Evolutionary conservation across 2,113 vertebrate genomes (phyloP), one percentile per base, ranked within the genome.

Genomic region (Columba livia): DNA sequence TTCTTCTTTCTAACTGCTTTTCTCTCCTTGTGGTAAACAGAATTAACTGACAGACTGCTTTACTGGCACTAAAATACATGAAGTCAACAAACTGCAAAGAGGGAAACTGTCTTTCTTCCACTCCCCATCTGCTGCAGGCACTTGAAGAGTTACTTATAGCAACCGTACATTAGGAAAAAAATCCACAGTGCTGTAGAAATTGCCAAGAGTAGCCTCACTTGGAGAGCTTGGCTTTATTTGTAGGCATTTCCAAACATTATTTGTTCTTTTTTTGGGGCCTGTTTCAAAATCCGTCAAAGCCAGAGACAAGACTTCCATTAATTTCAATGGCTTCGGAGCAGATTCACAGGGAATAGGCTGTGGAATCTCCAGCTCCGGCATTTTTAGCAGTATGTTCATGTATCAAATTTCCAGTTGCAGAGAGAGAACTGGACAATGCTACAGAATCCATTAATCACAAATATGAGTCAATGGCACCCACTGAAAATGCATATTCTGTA

Each of bases 91-190:
- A 90, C 61, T 50, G 62, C 38, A 79, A 44, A 95, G 42, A 91
- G 80, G 36, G 47, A 92, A 87, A 73, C 42, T 72, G 40, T 73
- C 92, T 95, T 83, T 93, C 90, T 93, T 92, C 66, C 24, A 38
- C n/a, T 93, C 69, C 70, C 88, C 90, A 92, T 94, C 90, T 96
- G 85, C 62, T 89, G 31, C 48, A 94, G 72, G n/a, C 88, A 81
- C 73, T 72, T 93, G 88, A 95, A 78, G 90, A 71, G 94, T 96
- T 94, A 90, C 88, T 94, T 90, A 79, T 71, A 92, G 92, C 90
- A 96, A 96, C 85, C 31, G 6, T 47, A 85, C 83, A 80, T 91
- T 51, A 53, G 80, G 88, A 32, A 93, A 88, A 96, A 94, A 95
- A 88, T 53, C 80, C 79, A 90, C 57, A 67, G 54, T 88, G 82